phyloP scores from a whole-genome alignment of 23 tunicate species.

The Ascidia mentula region DNA sequence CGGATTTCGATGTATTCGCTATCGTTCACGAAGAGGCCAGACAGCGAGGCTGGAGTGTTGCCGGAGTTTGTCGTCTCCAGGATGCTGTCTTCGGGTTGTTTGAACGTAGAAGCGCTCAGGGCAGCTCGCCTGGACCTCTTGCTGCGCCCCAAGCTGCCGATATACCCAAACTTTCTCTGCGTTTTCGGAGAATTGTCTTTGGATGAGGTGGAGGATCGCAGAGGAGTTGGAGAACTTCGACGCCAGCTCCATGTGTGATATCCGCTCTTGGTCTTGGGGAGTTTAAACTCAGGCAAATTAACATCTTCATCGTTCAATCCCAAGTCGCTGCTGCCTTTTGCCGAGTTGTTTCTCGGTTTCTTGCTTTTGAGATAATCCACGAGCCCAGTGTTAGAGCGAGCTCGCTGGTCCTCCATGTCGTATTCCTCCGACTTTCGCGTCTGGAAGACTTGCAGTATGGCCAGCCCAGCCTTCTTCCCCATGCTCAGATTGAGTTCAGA shows the following conservation, averaged over 20 bases:
- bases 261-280: conserved; percentile 3
- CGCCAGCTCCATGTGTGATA: conserved; percentile 30
- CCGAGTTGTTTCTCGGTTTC: conserved; percentile 7
- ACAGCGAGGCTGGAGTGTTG: not conserved
- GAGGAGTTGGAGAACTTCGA: conserved; percentile 1
- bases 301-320: not conserved
- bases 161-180: not conserved
- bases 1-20: conserved; percentile 29
- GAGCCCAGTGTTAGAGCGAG: conserved; percentile 10
- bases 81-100: not conserved
- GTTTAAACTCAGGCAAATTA: not conserved
- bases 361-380: conserved; percentile 24
- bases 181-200: not conserved
- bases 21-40: not conserved
- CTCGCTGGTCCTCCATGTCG: conserved; percentile 1
- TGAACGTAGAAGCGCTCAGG: not conserved
- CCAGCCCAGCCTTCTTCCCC: conserved; percentile 7
- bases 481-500: not conserved
- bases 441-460: conserved; percentile 16
- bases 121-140: conserved; percentile 1
- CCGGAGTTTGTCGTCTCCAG: not conserved
- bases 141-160: not conserved
- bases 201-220: not conserved
- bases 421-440: not conserved
- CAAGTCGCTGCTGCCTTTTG: not conserved